These are phyloP conservation scores for Ladona fulva DNA, from an alignment of 1,140 invertebrate species.

Conservation along the genomic window DNA sequence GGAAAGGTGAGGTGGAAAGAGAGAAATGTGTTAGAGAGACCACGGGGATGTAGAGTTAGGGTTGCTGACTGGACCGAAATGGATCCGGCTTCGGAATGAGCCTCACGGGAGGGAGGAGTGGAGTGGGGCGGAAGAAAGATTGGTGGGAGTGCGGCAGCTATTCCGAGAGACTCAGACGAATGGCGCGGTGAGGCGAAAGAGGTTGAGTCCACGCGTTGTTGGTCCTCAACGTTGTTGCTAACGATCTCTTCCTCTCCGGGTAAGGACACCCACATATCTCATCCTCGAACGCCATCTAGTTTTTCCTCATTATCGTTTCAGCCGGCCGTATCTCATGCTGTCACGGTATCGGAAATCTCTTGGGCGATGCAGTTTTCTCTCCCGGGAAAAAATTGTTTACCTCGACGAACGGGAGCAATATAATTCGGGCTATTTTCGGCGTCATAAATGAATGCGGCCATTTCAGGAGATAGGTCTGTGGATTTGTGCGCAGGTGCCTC, in stretches of 20 bases:
- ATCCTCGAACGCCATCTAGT: background rate
- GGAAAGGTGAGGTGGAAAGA: background rate
- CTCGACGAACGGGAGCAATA: too few species aligned
- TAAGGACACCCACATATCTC: background rate
- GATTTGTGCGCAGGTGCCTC: too few species aligned
- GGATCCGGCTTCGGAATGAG: slow-evolving; percentile 1
- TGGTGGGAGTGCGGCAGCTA: background rate
- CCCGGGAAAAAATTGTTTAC: too few species aligned
- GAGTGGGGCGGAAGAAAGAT: background rate
- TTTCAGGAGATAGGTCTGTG: too few species aligned
- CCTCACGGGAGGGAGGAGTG: background rate
- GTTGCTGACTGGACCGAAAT: background rate
- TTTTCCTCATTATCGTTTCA: background rate
- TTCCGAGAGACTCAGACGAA: background rate
- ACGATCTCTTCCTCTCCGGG: background rate
- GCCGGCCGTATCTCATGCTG: background rate
- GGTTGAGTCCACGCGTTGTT: background rate
- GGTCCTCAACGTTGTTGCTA: background rate
- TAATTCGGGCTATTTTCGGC: too few species aligned
- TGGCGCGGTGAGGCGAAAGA: background rate
- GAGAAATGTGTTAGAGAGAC: background rate
- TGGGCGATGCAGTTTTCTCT: too few species aligned
- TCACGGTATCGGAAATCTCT: too few species aligned
- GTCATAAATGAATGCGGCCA: too few species aligned
- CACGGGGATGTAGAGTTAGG: background rate